A percentile compares a stretch with the other conserved stretches of the same genome.
Conservation (phyloP, 2,113 vertebrate species). For the Gopherus flavomarginatus region DNA sequence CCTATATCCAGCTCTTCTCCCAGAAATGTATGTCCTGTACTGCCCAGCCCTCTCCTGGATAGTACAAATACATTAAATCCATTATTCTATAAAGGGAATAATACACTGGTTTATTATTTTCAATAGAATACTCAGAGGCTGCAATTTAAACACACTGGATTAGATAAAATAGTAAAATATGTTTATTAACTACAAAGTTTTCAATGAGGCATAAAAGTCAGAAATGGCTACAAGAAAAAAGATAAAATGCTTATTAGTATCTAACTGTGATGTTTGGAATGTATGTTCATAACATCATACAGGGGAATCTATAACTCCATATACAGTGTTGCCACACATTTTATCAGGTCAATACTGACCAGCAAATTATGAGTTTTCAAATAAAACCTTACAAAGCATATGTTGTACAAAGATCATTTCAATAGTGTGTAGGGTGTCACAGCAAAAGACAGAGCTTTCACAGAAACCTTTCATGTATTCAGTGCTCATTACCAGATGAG, state of each 20-base stretch:
- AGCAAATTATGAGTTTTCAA: background rate
- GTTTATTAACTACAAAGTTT: too few species aligned
- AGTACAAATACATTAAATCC: background rate
- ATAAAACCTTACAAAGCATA: background rate
- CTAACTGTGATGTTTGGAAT: background rate
- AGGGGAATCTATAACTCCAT: background rate
- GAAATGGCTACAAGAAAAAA: too few species aligned
- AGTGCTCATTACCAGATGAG: too few species aligned
- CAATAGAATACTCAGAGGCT: background rate
- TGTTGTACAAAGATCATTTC: background rate
- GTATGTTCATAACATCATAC: background rate
- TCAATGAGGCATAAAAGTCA: too few species aligned
- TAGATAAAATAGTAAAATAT: too few species aligned
- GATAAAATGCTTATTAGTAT: too few species aligned
- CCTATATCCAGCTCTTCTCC: background rate
- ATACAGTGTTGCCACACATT: background rate
- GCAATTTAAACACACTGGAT: background rate
- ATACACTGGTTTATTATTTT: background rate
- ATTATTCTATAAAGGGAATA: background rate
- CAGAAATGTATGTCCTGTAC: background rate
- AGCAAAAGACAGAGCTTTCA: background rate
- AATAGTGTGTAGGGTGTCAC: background rate
- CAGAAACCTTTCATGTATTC: background rate
- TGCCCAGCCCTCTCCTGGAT: background rate
- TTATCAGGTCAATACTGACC: background rate